Evolutionary conservation across 2,113 vertebrate genomes (phyloP).

Genomic region (Lasiurus cinereus): DNA sequence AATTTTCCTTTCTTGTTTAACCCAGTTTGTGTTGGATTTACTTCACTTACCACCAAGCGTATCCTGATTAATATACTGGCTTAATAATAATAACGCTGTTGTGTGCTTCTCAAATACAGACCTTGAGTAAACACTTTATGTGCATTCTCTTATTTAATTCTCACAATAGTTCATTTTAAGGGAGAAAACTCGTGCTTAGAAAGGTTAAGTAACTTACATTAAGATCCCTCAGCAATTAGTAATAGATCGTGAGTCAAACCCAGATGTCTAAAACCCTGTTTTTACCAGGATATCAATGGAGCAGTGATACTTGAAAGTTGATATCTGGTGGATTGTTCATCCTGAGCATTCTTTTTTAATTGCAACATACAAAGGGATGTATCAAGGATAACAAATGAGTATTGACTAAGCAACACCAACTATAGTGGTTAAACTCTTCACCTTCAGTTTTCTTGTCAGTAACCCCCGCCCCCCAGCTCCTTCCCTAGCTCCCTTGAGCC

Average conservation of each 20-base stretch:
- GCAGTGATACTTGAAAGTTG: neutral
- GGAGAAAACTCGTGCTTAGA: neutral
- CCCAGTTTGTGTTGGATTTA: neutral
- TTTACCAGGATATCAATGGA: neutral
- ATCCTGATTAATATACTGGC: neutral
- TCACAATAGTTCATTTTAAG: neutral
- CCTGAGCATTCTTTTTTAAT: neutral
- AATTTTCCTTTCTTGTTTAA: neutral
- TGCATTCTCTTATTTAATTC: constrained; percentile 4
- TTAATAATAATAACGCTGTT: neutral
- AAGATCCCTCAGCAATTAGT: neutral
- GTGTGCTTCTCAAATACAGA: neutral
- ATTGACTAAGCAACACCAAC: neutral
- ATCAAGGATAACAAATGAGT: neutral
- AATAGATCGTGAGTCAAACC: neutral
- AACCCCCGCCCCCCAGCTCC: neutral
- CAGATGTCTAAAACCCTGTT: neutral
- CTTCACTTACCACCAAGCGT: neutral
- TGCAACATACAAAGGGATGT: neutral
- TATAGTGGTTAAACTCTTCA: neutral
- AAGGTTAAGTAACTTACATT: neutral
- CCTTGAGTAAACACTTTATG: neutral
- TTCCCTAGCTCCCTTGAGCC: neutral
- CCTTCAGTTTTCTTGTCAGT: neutral
- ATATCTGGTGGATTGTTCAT: neutral